phyloP scores from a whole-genome alignment of 2,797 vertebrate species.

The Xiphorhynchus erythropygius region DNA sequence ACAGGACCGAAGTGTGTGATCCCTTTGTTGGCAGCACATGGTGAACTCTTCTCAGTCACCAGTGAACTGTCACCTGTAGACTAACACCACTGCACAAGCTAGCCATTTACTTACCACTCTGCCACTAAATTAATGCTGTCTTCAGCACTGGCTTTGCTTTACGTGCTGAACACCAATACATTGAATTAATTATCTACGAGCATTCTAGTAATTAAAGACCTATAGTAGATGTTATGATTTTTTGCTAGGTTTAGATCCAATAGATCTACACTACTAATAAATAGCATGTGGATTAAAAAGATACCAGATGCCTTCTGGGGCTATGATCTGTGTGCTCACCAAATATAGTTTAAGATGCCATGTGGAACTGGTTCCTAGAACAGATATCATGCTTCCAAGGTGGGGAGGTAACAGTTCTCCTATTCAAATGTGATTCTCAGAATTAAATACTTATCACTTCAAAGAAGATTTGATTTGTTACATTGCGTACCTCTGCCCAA shows the following conservation, averaged over 20 bases:
- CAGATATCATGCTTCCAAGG: neutral
- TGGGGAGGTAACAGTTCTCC: neutral
- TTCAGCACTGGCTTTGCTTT: neutral
- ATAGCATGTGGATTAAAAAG: neutral
- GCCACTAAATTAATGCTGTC: neutral
- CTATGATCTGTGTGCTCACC: neutral
- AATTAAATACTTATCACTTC: constrained; percentile 47
- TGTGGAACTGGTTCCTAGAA: constrained; percentile 32
- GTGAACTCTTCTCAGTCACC: neutral
- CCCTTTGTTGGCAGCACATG: neutral
- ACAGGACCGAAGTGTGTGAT: neutral
- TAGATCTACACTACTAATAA: neutral
- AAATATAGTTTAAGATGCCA: neutral
- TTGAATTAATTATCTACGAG: neutral
- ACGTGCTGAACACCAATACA: neutral
- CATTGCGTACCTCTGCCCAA: constrained; percentile 5
- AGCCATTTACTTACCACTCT: neutral
- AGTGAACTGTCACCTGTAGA: neutral
- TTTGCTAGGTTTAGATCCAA: neutral
- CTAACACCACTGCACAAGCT: neutral
- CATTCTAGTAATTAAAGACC: neutral
- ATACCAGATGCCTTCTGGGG: neutral
- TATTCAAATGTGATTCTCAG: constrained; percentile 7
- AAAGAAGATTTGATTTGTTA: constrained; percentile 43
- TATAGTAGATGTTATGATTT: neutral